Base-by-base conservation (phyloP, 2,113 vertebrate species). In the Halcyon senegalensis region DNA sequence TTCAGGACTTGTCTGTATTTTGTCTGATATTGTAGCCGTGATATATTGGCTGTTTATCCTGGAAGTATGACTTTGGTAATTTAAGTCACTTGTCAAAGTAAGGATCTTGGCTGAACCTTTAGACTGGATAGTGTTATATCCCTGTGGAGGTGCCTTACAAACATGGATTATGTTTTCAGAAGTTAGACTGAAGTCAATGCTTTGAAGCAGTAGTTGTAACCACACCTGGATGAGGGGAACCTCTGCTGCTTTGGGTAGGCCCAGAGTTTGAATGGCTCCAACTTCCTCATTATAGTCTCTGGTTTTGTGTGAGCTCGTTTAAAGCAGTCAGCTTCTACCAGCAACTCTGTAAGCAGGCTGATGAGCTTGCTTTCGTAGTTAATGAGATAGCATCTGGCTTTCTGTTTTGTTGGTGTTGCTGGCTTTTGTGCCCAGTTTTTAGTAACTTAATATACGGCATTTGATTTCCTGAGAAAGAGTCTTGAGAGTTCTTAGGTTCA, bases 391-490 rank as follows among this genome's bases (percentile, higher is more conserved):
- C 3, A 44, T 37, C 27, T 83, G 56, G 1, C 15, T 94, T 88
- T 82, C 30, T 68, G 18, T 58, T 84, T 39, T 0, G 0, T 87
- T 1, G 0, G 5, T 78, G 74, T 75, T 89, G 37, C 55, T 87
- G 69, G 11, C 30, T 93, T 90, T 84, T 89, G 77, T 95, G 15
- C 11, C 4, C 7, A 4, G 31, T 55, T 90, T 80, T 92, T 66
- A 37, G 30, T 81, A 70, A 31, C 21, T 59, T 83, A 27, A 33
- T 53, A 8, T 16, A 31, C 25, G 23, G 5, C 13, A 14, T 64
- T 75, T 73, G 56, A 44, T 81, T 93, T 81, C 7, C 28, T 67
- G 24, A 21, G 16, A 15, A 72, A 60, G 11, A 37, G 8, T 55
- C 7, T 63, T 89, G 55, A 59, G 43, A 56, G 30, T 84, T 78